A percentile compares a stretch with the other conserved stretches of the same genome.
Conservation (phyloP, 2,888 invertebrate genomes). For the Tipula confusa region DNA sequence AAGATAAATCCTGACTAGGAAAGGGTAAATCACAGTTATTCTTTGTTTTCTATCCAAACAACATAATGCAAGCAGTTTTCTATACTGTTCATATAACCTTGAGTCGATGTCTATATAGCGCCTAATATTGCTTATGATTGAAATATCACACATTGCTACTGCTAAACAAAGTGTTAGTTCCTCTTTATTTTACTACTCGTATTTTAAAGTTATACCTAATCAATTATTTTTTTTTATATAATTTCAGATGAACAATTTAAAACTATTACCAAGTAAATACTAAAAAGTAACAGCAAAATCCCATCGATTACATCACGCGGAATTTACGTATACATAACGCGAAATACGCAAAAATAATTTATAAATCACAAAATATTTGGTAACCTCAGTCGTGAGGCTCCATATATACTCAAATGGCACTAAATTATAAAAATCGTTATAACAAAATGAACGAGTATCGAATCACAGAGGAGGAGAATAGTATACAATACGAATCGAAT, state of each 20-base stretch:
- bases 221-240: neutral
- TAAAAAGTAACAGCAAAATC: neutral
- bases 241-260: neutral
- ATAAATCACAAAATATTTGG: neutral
- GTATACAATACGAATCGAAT: neutral
- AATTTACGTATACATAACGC: neutral
- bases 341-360: neutral
- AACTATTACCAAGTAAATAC: neutral
- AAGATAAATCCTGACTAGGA: too few relatives aligned
- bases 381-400: neutral
- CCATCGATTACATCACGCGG: neutral
- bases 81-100: too few relatives aligned
- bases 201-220: too few relatives aligned
- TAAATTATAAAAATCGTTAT: constrained; percentile 14
- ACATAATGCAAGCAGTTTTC: too few relatives aligned
- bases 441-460: neutral
- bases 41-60: too few relatives aligned
- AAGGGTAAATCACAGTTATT: too few relatives aligned
- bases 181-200: too few relatives aligned
- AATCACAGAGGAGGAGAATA: neutral
- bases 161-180: too few relatives aligned
- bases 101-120: too few relatives aligned
- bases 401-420: neutral
- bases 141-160: too few relatives aligned
- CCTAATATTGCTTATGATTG: too few relatives aligned